These are phyloP conservation scores for Apis florea DNA, from an alignment of 1,140 invertebrate species.

Conservation along the genomic window DNA sequence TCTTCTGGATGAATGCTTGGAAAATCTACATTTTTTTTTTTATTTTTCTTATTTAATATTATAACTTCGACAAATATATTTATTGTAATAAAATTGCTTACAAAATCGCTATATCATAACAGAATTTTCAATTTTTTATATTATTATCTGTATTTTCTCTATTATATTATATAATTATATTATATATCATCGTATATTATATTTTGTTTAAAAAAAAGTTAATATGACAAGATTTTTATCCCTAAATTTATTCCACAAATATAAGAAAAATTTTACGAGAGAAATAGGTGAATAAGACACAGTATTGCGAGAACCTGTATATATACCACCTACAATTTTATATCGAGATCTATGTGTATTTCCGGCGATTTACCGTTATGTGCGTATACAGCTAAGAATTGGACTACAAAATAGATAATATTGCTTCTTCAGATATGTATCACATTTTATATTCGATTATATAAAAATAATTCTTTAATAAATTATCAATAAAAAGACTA, in stretches of 20 bases:
- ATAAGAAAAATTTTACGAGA: not conserved
- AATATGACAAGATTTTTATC: not conserved
- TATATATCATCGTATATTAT: no score
- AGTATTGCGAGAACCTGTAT: constrained; percentile 10
- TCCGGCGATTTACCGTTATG: constrained; percentile 41
- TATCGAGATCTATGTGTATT: constrained; percentile 40
- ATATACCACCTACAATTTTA: constrained; percentile 15
- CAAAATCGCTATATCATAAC: no score
- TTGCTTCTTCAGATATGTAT: constrained; percentile 12
- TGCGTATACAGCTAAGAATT: constrained; percentile 36
- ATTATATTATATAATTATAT: no score
- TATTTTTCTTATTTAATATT: not conserved
- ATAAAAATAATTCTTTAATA: not conserved
- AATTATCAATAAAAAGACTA: not conserved
- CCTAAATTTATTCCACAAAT: constrained; percentile 10
- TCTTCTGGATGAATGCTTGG: not conserved
- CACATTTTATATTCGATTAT: not conserved
- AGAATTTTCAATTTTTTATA: not conserved
- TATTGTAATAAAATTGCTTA: not conserved
- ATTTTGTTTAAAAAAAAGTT: not conserved
- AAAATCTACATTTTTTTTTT: not conserved
- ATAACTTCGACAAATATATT: not conserved
- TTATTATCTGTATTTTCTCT: no score
- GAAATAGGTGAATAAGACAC: constrained; percentile 10
- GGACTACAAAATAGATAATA: constrained; percentile 45